Evolutionary conservation across 2,888 invertebrate species (phyloP), one percentile per base, ranked within the genome.

Genomic region (Drosophila pseudotakahashii): DNA sequence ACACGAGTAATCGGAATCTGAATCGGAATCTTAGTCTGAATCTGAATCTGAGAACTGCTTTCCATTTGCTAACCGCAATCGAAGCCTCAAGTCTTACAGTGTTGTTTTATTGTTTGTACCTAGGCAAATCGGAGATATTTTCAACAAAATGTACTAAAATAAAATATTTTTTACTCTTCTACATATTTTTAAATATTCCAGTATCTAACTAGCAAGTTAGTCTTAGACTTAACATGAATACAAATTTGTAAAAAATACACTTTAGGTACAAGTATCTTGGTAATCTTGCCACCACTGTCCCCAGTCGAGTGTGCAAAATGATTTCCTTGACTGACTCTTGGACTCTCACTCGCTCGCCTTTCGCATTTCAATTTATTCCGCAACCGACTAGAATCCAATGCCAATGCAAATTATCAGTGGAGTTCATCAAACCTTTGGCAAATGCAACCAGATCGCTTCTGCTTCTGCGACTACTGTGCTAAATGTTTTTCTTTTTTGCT

Each of bases 291-390:
- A 44, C 6, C 44, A 44, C 44, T 44, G 68, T 67, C 75, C 75
- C 75, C 77, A 78, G 77, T 81, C 73, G 78, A 82, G 78, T 80
- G 86, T 81, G 69, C 78, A 85, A 80, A 78, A 77, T 74, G 75
- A 85, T 85, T 82, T 81, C 72, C 62, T 71, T 52, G 42, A 70
- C 48, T 61, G 61, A 60, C 48, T 45, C 55, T 30, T 55, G 68
- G 53, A 79, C 75, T 66, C 54, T 45, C 53, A 36, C 48, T 57
- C 36, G 42, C 44, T 47, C n/a, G 23, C 51, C 44, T 45, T 47
- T 39, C 44, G 54, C 54, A 76, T 77, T 81, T 81, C 72, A 84
- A 84, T 78, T 71, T 71, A 81, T 78, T 79, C 74, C 63, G 9
- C 41, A 48, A 26, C 55, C 44, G 55, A 50, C 39, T 41, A 14